Evolutionary conservation across 1,140 invertebrate genomes (phyloP), one percentile per base, ranked within the genome.

Genomic region (Diuraphis noxia): DNA sequence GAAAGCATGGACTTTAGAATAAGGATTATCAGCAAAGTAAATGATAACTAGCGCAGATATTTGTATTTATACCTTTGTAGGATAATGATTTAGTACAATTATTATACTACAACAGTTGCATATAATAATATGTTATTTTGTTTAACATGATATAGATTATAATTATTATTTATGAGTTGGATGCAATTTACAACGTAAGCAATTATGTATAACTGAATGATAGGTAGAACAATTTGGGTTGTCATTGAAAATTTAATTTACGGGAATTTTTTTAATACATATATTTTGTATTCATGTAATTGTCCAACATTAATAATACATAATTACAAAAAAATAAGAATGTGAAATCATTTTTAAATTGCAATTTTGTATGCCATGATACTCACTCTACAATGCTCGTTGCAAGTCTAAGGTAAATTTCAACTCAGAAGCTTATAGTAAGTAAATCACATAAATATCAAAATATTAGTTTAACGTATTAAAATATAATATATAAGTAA

Each of bases 231-330:
- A 17, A n/a, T n/a, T 72, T 72, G 56, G 30, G 13, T n/a, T 72
- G 56, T 72, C 56, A 72, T 72, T 72, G 56, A 72, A 72, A 72
- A 72, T 72, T 72, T 72, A 72, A 63, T 72, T 72, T 17, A 72
- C 30, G 56, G 56, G 30, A 72, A 72, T n/a, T 72, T 72, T 72
- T n/a, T 72, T n/a, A 72, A 72, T 72, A 6, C 30, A 72, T 72
- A 72, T 72, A 17, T 72, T n/a, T 72, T 72, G 4, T n/a, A 72
- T 72, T 72, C 9, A 63, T 30, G 56, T 63, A n/a, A 63, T n/a
- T 72, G 30, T 72, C 17, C 56, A 72, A n/a, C 10, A 17, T 72
- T 72, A 72, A 72, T n/a, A 72, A 72, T 72, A 19, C n/a, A 17
- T 72, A n/a, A 72, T 72, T 72, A 72, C 10, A 72, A 72, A 63